These are phyloP conservation scores for Cichladusa arquata DNA, from an alignment of 2,113 vertebrate species.

Conservation along the genomic window DNA sequence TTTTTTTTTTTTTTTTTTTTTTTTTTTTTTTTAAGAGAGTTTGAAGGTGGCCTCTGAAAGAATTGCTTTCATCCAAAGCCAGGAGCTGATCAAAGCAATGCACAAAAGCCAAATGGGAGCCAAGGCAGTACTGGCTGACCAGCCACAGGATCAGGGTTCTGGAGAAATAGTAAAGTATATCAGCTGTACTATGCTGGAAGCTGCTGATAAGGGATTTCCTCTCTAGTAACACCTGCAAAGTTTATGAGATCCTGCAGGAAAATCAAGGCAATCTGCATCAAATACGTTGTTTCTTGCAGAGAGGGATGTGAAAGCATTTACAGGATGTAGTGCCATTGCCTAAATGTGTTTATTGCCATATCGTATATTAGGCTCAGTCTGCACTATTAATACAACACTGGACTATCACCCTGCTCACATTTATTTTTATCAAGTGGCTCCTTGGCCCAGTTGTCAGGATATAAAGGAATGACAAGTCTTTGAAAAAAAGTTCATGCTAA, in stretches of 20 bases:
- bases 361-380: conserved; percentile 19
- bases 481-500: not conserved
- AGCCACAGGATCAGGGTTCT: not conserved
- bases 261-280: conserved; percentile 59
- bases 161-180: not conserved
- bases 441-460: not conserved
- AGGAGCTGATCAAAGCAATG: conserved; percentile 43
- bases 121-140: conserved; percentile 14
- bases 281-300: conserved; percentile 51
- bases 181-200: not conserved
- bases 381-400: not conserved
- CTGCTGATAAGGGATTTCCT: not conserved
- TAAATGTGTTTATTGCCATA: conserved; percentile 58
- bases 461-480: not conserved
- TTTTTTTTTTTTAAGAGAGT: not conserved
- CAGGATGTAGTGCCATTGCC: not conserved
- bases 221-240: conserved; percentile 29
- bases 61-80: conserved; percentile 53
- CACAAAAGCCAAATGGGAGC: conserved; percentile 10
- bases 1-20: conserved; percentile 22
- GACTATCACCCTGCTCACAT: not conserved
- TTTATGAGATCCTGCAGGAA: conserved; percentile 59
- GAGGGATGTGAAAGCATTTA: conserved; percentile 19
- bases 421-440: not conserved
- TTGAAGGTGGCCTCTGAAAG: conserved; percentile 38